These are phyloP conservation scores for Lasioglossum villosulum DNA, from an alignment of 2,888 invertebrate species.

Conservation along the genomic window DNA sequence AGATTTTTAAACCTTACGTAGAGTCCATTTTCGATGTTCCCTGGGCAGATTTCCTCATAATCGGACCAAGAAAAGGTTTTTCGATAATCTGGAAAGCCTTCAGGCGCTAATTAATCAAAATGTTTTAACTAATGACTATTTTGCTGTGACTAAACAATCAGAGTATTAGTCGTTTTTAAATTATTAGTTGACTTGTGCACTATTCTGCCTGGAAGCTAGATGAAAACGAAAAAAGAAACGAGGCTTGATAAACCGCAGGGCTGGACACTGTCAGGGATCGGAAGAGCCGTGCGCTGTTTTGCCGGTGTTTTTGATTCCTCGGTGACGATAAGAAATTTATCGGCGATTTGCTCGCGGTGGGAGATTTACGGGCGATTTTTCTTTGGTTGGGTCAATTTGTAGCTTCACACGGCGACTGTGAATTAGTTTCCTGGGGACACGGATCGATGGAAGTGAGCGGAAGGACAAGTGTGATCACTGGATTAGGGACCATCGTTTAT, in stretches of 20 bases:
- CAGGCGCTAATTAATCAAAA: too few relatives aligned
- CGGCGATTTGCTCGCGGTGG: constrained; percentile 23
- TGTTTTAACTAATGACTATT: too few relatives aligned
- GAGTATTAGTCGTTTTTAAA: too few relatives aligned
- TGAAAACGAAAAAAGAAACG: constrained; percentile 10
- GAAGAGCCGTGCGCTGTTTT: constrained; percentile 23
- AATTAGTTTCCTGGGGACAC: not conserved
- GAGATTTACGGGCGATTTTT: constrained; percentile 2
- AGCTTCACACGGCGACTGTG: not conserved
- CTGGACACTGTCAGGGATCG: constrained; percentile 30
- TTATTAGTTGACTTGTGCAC: too few relatives aligned
- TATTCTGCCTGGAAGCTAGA: not conserved
- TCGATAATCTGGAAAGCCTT: too few relatives aligned
- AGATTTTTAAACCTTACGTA: too few relatives aligned
- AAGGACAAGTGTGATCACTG: not conserved
- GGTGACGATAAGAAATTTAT: constrained; percentile 36
- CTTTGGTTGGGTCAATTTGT: not conserved
- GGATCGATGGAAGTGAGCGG: not conserved
- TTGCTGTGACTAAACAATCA: too few relatives aligned
- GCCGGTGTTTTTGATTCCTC: constrained; percentile 5
- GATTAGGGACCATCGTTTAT: not conserved
- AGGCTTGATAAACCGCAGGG: constrained; percentile 47
- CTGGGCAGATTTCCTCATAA: too few relatives aligned
- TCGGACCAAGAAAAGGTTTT: too few relatives aligned
- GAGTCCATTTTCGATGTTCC: too few relatives aligned